Percentiles rank a stretch among this genome's conserved stretches.
Evolutionary conservation across 2,888 invertebrate species (phyloP).

Genomic region (Arctia plantaginis): DNA sequence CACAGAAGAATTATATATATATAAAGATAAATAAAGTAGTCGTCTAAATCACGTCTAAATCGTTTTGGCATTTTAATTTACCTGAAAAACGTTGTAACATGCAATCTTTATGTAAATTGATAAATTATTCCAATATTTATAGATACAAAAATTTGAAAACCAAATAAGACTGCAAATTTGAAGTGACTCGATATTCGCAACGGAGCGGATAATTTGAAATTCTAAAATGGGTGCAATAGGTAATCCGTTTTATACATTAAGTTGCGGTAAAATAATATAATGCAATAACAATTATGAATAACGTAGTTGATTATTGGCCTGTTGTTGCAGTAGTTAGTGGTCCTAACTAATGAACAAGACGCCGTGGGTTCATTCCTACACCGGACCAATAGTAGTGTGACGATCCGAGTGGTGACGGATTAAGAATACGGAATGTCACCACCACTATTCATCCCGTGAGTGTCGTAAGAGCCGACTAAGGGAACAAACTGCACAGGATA

Average conservation of each 20-base stretch:
- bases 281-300: conserved; percentile 41
- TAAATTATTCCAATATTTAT: conserved; percentile 13
- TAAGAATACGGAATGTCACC: too few relatives aligned
- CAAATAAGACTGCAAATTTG: conserved; percentile 30
- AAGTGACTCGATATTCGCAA: conserved; percentile 21
- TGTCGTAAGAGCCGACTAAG: too few relatives aligned
- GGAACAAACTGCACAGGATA: too few relatives aligned
- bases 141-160: conserved; percentile 19
- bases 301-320: too few relatives aligned
- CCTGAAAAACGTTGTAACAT: background rate
- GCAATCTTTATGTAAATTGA: background rate
- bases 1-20: too few relatives aligned
- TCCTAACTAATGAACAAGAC: too few relatives aligned
- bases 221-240: conserved; percentile 31
- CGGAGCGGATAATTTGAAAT: conserved; percentile 25
- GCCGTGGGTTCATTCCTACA: too few relatives aligned
- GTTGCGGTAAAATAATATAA: conserved; percentile 27
- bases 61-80: background rate
- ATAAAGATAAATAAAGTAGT: background rate
- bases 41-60: too few relatives aligned
- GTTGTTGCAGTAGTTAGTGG: too few relatives aligned
- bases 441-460: too few relatives aligned
- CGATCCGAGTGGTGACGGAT: too few relatives aligned
- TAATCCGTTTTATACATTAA: conserved; percentile 19
- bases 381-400: too few relatives aligned